A percentile compares a stretch with the other conserved stretches of the same genome.
These are phyloP conservation scores for Macrocentrus cingulum DNA, from an alignment of 1,140 invertebrate genomes.

Conservation along the genomic window DNA sequence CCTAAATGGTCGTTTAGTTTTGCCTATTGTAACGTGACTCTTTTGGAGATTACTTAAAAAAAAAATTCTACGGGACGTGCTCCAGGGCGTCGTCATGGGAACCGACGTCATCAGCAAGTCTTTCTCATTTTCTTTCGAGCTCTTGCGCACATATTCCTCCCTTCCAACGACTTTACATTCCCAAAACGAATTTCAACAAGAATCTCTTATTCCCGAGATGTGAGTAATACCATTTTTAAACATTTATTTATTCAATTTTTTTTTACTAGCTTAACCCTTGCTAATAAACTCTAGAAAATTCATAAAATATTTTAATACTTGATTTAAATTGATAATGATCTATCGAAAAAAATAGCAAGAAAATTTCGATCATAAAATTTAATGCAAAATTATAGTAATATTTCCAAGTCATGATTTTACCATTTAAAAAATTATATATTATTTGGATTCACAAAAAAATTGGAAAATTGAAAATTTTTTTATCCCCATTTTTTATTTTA, in stretches of 20 bases:
- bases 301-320: too few relatives aligned
- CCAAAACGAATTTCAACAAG: not conserved
- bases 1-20: not conserved
- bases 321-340: too few relatives aligned
- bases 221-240: not conserved
- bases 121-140: conserved; percentile 24
- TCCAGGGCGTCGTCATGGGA: conserved; percentile 53
- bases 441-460: too few relatives aligned
- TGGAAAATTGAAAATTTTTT: too few relatives aligned
- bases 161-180: not conserved
- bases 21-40: conserved; percentile 2
- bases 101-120: conserved; percentile 49
- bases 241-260: not conserved
- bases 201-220: not conserved
- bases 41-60: conserved; percentile 3
- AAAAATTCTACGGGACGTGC: conserved; percentile 29
- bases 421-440: too few relatives aligned
- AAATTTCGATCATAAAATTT: too few relatives aligned
- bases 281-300: too few relatives aligned
- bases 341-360: too few relatives aligned
- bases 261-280: too few relatives aligned
- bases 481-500: too few relatives aligned
- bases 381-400: too few relatives aligned
- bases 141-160: not conserved
- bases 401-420: too few relatives aligned